Base-by-base conservation (phyloP, 2,113 vertebrate species). In the Deroptyus accipitrinus region DNA sequence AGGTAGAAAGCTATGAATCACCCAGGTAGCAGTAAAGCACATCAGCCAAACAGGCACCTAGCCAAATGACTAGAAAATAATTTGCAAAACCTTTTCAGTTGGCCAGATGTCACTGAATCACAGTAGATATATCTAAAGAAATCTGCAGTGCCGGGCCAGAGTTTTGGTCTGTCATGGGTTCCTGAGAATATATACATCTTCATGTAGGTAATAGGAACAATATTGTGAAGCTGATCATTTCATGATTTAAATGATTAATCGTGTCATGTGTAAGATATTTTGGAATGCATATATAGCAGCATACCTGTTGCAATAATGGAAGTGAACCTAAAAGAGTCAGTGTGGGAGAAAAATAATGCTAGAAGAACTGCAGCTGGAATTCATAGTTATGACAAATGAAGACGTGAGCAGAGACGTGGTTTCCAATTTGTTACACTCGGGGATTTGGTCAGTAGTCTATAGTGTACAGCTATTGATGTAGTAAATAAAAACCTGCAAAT, bases 401-500 rank as follows among this genome's bases (percentile, higher is more conserved):
- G 66, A 63, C 2, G 1, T 66, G 37, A 74, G 68, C 49, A 54
- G 59, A 83, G 44, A 48, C 7, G 0, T 57, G 33, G 13, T 13
- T 66, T 86, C 59, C 66, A 51, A 15, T 73, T 80, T 80, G 62
- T 85, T 87, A 37, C 0, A 3, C 48, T 82, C 31, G 3, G 42
- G 59, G 49, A 39, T 95, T 75, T 75, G 77, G 80, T 86, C 91
- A 84, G 5, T 89, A 76, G 72, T 79, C 74, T 62, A 1, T 13
- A 84, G n/a, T 6, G 25, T 52, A 44, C 48, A 48, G 48, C 23
- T 93, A 82, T 86, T 78, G 90, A 52, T 42, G 16, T 68, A 84
- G 92, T 93, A 86, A 95, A 93, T 84, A 73, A 88, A 90, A 78
- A 7, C 63, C 48, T 86, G 55, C 46, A 93, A 86, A 78, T 78